Conservation (phyloP, 2,113 vertebrate species). For the Pollachius pollachius region DNA sequence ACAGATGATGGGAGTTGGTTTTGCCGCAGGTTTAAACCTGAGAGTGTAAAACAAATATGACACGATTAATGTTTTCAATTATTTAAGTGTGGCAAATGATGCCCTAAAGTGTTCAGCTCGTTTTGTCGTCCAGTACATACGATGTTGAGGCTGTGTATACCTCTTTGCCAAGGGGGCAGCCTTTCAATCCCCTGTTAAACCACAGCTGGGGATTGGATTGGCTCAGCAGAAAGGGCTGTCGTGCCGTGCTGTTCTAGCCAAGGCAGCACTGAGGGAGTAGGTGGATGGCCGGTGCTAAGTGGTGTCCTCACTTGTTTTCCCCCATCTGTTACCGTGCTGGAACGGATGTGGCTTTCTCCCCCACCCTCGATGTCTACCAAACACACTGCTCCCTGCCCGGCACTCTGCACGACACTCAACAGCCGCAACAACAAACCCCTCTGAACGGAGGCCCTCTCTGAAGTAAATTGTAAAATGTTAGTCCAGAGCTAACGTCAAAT, state of each 20-base stretch:
- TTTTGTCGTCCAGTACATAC: no score
- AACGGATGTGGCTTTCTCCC: slow-evolving; percentile 33
- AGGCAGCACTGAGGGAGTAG: slow-evolving; percentile 5
- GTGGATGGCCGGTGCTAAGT: slow-evolving; percentile 46
- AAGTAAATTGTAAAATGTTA: no score
- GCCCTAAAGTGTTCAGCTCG: no score
- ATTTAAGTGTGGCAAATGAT: no score
- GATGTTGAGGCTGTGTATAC: no score
- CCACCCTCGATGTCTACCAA: not conserved
- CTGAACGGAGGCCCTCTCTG: not conserved
- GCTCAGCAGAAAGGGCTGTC: slow-evolving; percentile 4
- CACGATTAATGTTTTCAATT: no score
- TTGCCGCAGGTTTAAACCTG: no score
- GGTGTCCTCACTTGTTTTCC: slow-evolving; percentile 50
- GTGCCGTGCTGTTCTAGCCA: not conserved
- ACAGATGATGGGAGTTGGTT: no score
- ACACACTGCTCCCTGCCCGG: not conserved
- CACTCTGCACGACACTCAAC: not conserved
- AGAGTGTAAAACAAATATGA: no score
- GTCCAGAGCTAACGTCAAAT: no score
- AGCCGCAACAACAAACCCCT: slow-evolving; percentile 17
- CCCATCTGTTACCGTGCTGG: slow-evolving; percentile 57
- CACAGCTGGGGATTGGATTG: not conserved
- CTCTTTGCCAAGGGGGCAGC: no score
- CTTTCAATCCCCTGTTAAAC: not conserved